Percentiles rank a stretch among this genome's conserved stretches.
Conservation (phyloP, 1,140 invertebrate species). For the Dinothrombium tinctorium region DNA sequence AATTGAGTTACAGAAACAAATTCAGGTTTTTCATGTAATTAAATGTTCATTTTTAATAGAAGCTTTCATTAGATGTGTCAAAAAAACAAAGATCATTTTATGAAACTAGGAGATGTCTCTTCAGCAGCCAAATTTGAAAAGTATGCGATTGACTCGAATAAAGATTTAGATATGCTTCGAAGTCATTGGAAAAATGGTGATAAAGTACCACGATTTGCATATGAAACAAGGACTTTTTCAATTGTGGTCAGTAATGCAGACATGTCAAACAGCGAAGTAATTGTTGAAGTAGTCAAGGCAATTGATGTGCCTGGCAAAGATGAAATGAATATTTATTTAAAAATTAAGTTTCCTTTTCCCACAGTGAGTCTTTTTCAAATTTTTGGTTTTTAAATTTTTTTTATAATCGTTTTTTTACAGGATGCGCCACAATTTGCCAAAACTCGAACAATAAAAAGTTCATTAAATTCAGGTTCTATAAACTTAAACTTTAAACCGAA, state of each 20-base stretch:
- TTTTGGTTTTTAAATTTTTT: slow-evolving; percentile 3
- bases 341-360: slow-evolving; percentile 64
- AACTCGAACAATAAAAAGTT: slow-evolving; percentile 51
- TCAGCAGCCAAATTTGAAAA: slow-evolving; percentile 43
- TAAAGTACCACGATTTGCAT: slow-evolving; percentile 61
- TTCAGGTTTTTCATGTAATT: slow-evolving; percentile 27
- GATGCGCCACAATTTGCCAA: slow-evolving; percentile 51
- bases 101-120: slow-evolving; percentile 72
- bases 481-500: too few relatives aligned
- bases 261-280: slow-evolving; percentile 65
- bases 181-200: slow-evolving; percentile 35
- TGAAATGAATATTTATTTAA: slow-evolving; percentile 80
- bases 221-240: slow-evolving; percentile 64
- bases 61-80: slow-evolving; percentile 45
- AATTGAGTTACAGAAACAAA: slow-evolving; percentile 54
- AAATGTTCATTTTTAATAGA: slow-evolving; percentile 14
- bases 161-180: slow-evolving; percentile 65
- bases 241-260: slow-evolving; percentile 74
- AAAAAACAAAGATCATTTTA: slow-evolving; percentile 62
- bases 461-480: slow-evolving; percentile 57
- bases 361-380: slow-evolving; percentile 12
- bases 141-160: slow-evolving; percentile 50
- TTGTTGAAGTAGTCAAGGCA: slow-evolving; percentile 60
- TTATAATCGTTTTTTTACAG: slow-evolving; percentile 20
- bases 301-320: slow-evolving; percentile 49